phyloP scores from a whole-genome alignment of 2,113 vertebrate species.

The Myiozetetes cayanensis region DNA sequence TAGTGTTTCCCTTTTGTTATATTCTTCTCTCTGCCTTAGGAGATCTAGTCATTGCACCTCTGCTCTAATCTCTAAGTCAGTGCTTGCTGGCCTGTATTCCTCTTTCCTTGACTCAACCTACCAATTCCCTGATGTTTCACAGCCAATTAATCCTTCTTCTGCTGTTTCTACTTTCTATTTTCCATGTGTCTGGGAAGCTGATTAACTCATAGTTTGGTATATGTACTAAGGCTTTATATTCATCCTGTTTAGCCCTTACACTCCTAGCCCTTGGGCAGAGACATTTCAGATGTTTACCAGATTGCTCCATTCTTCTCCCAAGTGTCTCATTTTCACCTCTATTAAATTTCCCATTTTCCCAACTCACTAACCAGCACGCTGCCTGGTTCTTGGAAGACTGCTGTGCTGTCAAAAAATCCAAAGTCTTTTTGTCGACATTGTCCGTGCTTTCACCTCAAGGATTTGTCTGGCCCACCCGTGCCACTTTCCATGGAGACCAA shows the following conservation, averaged over 20 bases:
- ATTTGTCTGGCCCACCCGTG: not conserved
- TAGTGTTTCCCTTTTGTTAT: not conserved
- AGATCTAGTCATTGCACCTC: not conserved
- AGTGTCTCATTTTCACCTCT: conserved; percentile 47
- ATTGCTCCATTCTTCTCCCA: conserved; percentile 6
- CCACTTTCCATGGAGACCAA: not conserved
- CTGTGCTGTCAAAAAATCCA: not conserved
- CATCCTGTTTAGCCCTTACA: conserved; percentile 32
- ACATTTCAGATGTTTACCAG: conserved; percentile 51
- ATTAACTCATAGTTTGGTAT: conserved; percentile 38
- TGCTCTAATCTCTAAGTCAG: not conserved
- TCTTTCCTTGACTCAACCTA: conserved; percentile 30
- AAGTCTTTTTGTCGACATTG: not conserved
- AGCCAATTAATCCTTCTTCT: conserved; percentile 57
- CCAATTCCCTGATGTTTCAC: conserved; percentile 49
- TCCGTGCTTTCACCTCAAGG: not conserved
- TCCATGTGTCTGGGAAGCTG: conserved; percentile 44
- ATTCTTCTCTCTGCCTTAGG: not conserved
- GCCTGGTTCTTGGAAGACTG: conserved; percentile 18
- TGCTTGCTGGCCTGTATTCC: not conserved
- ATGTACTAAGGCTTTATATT: conserved; percentile 29
- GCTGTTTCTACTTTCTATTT: conserved; percentile 33
- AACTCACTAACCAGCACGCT: not conserved
- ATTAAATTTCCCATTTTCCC: conserved; percentile 52
- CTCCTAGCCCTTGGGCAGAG: conserved; percentile 1